phyloP scores from a whole-genome alignment of 2,888 invertebrate genomes.

The Nebria salina region DNA sequence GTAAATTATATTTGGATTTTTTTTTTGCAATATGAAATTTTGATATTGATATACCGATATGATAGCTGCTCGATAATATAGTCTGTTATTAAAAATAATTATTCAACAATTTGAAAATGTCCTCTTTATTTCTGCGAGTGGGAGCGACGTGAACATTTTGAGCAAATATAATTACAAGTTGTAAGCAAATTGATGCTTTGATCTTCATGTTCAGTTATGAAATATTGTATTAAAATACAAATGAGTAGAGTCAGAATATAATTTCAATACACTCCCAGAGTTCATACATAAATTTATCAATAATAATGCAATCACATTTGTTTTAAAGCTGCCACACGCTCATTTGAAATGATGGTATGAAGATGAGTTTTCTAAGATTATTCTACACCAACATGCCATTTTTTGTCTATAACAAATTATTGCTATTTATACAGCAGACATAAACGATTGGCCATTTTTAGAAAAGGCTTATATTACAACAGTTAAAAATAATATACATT shows the following conservation, averaged over 20 bases:
- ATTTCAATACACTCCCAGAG: not conserved
- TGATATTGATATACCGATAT: too few relatives aligned
- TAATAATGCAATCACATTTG: conserved; percentile 34
- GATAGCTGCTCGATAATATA: too few relatives aligned
- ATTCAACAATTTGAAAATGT: too few relatives aligned
- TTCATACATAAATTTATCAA: not conserved
- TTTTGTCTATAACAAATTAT: conserved; percentile 38
- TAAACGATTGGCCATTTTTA: conserved; percentile 23
- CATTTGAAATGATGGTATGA: conserved; percentile 21
- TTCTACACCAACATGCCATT: conserved; percentile 18
- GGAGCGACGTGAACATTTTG: too few relatives aligned
- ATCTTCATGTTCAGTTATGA: too few relatives aligned
- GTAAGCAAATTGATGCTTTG: too few relatives aligned
- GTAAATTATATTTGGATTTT: too few relatives aligned
- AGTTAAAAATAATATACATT: conserved; percentile 24
- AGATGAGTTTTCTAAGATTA: conserved; percentile 31
- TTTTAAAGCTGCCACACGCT: conserved; percentile 13
- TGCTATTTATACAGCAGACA: conserved; percentile 37
- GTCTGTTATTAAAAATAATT: too few relatives aligned
- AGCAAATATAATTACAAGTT: too few relatives aligned
- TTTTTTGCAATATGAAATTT: too few relatives aligned
- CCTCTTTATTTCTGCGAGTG: too few relatives aligned
- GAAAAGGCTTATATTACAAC: conserved; percentile 27
- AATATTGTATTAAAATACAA: too few relatives aligned
- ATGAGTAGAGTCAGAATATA: not conserved